Conservation (phyloP, 2,888 invertebrate species). For the Plebejus argus region DNA sequence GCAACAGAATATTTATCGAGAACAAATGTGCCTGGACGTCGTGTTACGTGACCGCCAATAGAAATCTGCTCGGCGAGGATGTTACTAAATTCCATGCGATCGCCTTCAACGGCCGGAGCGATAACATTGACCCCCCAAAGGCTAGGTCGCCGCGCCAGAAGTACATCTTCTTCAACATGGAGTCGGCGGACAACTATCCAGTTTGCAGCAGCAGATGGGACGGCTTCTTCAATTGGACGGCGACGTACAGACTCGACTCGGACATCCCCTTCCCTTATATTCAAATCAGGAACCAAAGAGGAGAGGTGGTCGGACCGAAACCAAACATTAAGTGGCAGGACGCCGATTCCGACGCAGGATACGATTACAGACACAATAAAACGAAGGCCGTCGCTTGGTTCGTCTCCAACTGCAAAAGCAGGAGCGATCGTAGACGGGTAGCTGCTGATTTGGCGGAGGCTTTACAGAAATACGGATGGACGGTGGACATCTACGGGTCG, state of each 20-base stretch:
- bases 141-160: conserved; percentile 58
- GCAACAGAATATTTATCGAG: conserved; percentile 58
- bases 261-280: conserved; percentile 66
- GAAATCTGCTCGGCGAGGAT: conserved; percentile 53
- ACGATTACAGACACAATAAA: conserved; percentile 53
- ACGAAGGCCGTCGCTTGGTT: conserved; percentile 70
- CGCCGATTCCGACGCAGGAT: conserved; percentile 46
- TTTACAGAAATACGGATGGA: conserved; percentile 48
- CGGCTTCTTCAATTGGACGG: conserved; percentile 70
- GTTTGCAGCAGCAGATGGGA: conserved; percentile 57
- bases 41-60: conserved; percentile 61
- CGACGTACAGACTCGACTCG: conserved; percentile 67
- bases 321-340: conserved; percentile 52
- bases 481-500: conserved; percentile 77
- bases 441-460: conserved; percentile 52
- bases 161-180: conserved; percentile 67
- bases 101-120: conserved; percentile 63
- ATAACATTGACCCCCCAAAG: conserved; percentile 49
- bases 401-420: conserved; percentile 62
- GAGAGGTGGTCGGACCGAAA: conserved; percentile 61
- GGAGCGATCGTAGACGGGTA: conserved; percentile 53
- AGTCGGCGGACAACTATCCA: conserved; percentile 66
- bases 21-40: conserved; percentile 61
- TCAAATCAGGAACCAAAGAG: conserved; percentile 52
- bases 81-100: conserved; percentile 61